Evolutionary conservation across 2,888 invertebrate genomes (phyloP).

Genomic region (Schizotus pectinicornis): DNA sequence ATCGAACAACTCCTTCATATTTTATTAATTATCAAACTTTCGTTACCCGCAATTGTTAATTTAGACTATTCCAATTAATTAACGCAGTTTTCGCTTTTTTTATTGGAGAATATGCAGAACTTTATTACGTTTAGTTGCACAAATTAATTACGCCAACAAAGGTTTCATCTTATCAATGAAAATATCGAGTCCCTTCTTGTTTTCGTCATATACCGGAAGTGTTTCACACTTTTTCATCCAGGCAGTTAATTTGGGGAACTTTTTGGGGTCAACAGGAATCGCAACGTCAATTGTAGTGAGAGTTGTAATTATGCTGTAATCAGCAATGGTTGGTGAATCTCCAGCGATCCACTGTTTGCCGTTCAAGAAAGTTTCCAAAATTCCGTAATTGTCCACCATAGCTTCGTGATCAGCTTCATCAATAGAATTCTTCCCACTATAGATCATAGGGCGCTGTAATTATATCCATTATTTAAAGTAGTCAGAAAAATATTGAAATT

Average conservation of each 20-base stretch:
- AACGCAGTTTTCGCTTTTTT: no score
- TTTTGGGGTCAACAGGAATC: no score
- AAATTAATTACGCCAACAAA: not conserved
- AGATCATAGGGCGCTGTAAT: conserved; percentile 32
- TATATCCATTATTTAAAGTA: not conserved
- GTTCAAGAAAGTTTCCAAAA: conserved; percentile 60
- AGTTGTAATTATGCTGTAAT: conserved; percentile 31
- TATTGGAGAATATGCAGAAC: no score
- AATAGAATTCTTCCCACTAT: conserved; percentile 22
- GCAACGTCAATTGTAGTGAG: no score
- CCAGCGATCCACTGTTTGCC: conserved; percentile 42
- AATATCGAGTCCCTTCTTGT: conserved; percentile 4
- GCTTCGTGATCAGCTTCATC: conserved; percentile 6
- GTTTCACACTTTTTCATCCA: conserved; percentile 13
- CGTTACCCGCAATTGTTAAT: no score
- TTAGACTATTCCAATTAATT: no score
- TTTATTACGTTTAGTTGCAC: no score
- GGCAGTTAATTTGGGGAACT: conserved; percentile 1
- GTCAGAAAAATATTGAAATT: not conserved
- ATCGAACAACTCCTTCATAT: no score
- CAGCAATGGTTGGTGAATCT: conserved; percentile 42
- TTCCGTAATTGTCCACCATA: conserved; percentile 48
- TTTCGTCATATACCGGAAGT: conserved; percentile 6
- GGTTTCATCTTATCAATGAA: conserved; percentile 3
- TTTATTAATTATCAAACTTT: no score